Base-by-base conservation (phyloP, 30 jellyfish, hydroid and myxozoan genomes). In the Hydractinia symbiolongicarpus region DNA sequence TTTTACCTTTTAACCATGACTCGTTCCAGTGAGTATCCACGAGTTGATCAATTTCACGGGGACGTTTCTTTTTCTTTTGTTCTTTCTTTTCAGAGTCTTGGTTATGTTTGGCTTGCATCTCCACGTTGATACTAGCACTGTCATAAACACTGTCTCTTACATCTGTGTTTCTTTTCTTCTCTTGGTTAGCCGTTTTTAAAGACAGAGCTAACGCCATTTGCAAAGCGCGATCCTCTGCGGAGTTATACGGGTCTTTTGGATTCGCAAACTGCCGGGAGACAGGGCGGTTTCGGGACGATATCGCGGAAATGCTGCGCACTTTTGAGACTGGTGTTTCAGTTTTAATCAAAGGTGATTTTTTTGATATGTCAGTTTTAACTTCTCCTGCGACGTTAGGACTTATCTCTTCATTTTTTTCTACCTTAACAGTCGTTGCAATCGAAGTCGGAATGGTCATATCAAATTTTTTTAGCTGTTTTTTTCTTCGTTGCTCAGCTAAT, bases 1-100 rank as follows among this genome's bases (percentile, higher is more conserved):
- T 8, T 54, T 76, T 49, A 79, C 87, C 87, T 79, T 68, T 79
- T 9, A 79, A 17, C 87, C 87, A 79, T 52, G 87, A 79, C 66
- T 79, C 87, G 50, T 79, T 79, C 85, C 84, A 79, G 21, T 61
- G 66, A 19, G 73, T 67, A 61, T 79, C 87, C 44, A 67, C 50
- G 20, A 79, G 57, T 50, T 79, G 87, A 9, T 79, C 87, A n/a
- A 61, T 55, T 79, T 79, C 87, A 7, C 56, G 40, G 21, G 7
- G 74, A 64, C 74, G 74, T 13, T 64, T 64, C 74, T 51, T 64
- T 13, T 64, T 64, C 7, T 9, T 51, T 4, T 44, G 19, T 0
- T 7, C 40, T 44, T 7, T 16, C 1, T 30, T 58, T 17, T 11
- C 16, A 3, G 17, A 0, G 3, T 17, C 16, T 58, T 58, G 17